Evolutionary conservation across 2,113 vertebrate species (phyloP).

Genomic region (Siniperca chuatsi): DNA sequence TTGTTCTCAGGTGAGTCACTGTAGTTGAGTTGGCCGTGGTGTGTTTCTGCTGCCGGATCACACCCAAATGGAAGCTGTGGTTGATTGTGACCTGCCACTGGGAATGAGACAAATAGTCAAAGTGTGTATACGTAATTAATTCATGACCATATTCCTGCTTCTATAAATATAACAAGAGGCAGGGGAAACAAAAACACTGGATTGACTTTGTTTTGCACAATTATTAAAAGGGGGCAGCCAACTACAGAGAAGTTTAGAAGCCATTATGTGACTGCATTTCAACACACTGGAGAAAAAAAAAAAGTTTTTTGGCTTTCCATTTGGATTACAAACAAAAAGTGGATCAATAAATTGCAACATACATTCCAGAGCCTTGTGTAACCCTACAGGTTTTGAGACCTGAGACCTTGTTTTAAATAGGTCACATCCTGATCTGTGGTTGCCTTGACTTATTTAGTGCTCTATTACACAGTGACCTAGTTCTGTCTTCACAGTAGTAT

Average conservation of each 20-base stretch:
- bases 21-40: conserved; percentile 88
- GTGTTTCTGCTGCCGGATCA: conserved; percentile 62
- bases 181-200: not conserved
- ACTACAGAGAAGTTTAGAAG: not conserved
- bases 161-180: not conserved
- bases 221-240: conserved; percentile 19
- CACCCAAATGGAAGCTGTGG: conserved; percentile 63
- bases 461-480: conserved; percentile 56
- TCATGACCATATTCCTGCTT: conserved; percentile 34
- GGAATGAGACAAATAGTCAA: conserved; percentile 78
- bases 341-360: conserved; percentile 47
- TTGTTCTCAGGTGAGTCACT: conserved; percentile 89
- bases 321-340: conserved; percentile 7
- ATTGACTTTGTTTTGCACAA: conserved; percentile 77
- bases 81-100: conserved; percentile 79
- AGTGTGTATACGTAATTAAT: conserved; percentile 2
- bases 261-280: not conserved
- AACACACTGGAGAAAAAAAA: not conserved
- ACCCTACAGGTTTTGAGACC: conserved; percentile 34
- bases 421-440: conserved; percentile 51
- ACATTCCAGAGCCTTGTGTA: conserved; percentile 30
- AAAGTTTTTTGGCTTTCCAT: not conserved
- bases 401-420: conserved; percentile 41
- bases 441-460: not conserved
- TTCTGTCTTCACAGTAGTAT: conserved; percentile 20